Conservation (phyloP, 2,113 vertebrate species). For the Pollimyrus isidori region DNA sequence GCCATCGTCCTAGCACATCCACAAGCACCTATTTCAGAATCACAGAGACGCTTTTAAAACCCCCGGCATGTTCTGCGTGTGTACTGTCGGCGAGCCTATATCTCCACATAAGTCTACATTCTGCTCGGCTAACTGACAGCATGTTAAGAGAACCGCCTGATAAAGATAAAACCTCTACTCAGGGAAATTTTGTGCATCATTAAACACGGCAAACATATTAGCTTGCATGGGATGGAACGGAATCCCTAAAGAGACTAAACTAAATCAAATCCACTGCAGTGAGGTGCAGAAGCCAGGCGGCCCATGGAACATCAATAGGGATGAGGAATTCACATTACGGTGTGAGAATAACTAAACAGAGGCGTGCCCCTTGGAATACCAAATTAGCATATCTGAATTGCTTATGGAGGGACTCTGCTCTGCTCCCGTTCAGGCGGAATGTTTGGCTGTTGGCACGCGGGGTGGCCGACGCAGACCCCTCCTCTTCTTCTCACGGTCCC, state of each 20-base stretch:
- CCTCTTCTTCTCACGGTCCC: slow-evolving; percentile 26
- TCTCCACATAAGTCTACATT: slow-evolving; percentile 41
- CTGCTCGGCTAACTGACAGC: slow-evolving; percentile 65
- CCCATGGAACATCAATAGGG: slow-evolving; percentile 70
- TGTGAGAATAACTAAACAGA: slow-evolving; percentile 69
- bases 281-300: slow-evolving; percentile 66
- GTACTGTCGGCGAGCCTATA: background rate
- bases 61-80: background rate
- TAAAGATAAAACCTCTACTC: slow-evolving; percentile 89
- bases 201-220: slow-evolving; percentile 87
- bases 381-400: slow-evolving; percentile 50
- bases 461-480: slow-evolving; percentile 15
- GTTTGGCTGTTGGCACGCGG: slow-evolving; percentile 16
- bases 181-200: slow-evolving; percentile 89
- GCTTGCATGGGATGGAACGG: slow-evolving; percentile 72
- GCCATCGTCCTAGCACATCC: background rate
- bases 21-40: background rate
- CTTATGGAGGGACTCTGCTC: slow-evolving; percentile 32
- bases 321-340: slow-evolving; percentile 64
- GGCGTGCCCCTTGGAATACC: slow-evolving; percentile 54
- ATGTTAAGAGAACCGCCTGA: slow-evolving; percentile 67
- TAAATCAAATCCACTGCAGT: slow-evolving; percentile 74
- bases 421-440: slow-evolving; percentile 23
- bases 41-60: background rate
- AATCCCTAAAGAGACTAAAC: slow-evolving; percentile 79